Conservation (phyloP, 2,888 invertebrate genomes). For the Chironomus tentans region DNA sequence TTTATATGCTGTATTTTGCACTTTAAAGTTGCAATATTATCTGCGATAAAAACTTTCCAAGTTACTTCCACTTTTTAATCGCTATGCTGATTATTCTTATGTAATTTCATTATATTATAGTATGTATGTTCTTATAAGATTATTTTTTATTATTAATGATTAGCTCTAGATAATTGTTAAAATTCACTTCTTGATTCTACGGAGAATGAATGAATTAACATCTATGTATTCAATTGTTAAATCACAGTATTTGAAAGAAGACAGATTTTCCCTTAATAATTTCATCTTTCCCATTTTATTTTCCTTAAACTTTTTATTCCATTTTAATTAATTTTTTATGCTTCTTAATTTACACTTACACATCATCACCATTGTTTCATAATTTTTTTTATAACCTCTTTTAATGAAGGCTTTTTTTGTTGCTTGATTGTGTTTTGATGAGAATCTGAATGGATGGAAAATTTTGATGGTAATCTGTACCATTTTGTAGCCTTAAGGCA, state of each 20-base stretch:
- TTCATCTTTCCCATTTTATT: background rate
- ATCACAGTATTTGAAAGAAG: constrained; percentile 27
- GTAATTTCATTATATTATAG: too few relatives aligned
- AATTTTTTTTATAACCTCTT: background rate
- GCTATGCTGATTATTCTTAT: too few relatives aligned
- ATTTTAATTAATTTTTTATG: background rate
- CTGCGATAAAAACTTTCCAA: too few relatives aligned
- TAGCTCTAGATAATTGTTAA: too few relatives aligned
- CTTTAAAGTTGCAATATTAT: background rate
- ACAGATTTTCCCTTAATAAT: constrained; percentile 10
- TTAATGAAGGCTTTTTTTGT: background rate
- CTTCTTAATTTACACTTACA: background rate
- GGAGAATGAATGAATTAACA: too few relatives aligned
- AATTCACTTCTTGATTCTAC: too few relatives aligned
- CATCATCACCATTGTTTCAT: background rate
- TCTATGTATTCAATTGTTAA: background rate
- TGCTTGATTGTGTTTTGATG: background rate
- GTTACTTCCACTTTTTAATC: too few relatives aligned
- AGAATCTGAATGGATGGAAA: too few relatives aligned
- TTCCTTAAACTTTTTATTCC: background rate
- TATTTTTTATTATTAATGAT: too few relatives aligned
- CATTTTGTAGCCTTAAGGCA: too few relatives aligned
- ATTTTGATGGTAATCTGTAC: too few relatives aligned
- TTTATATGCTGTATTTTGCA: background rate
- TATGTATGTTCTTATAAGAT: too few relatives aligned